A percentile compares a stretch with the other conserved stretches of the same genome.
Evolutionary conservation across 23 tunicate genomes (phyloP).

Genomic region (Trididemnum nubilum): DNA sequence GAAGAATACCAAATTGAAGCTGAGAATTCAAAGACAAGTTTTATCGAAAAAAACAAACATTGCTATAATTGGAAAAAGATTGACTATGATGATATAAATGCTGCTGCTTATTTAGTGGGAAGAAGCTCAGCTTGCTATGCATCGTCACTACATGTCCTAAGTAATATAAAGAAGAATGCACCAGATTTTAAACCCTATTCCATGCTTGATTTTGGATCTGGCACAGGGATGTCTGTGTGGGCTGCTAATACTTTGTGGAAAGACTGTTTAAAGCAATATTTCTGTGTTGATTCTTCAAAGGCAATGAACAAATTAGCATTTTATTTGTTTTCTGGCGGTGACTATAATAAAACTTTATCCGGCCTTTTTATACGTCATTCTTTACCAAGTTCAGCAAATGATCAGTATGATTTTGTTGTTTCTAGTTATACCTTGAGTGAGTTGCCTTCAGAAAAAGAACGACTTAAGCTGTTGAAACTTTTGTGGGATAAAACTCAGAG

Average conservation of each 20-base stretch:
- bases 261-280: conserved; percentile 57
- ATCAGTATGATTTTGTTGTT: conserved; percentile 65
- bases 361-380: conserved; percentile 63
- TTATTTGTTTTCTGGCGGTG: conserved; percentile 63
- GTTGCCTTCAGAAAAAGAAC: conserved; percentile 60
- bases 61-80: conserved; percentile 46
- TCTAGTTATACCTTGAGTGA: conserved; percentile 78
- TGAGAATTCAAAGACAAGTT: neutral
- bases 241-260: conserved; percentile 75
- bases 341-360: conserved; percentile 36
- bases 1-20: neutral
- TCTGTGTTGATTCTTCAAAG: conserved; percentile 81
- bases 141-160: conserved; percentile 51
- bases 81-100: conserved; percentile 59
- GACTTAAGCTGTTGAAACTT: conserved; percentile 62
- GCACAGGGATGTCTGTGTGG: conserved; percentile 82
- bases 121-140: conserved; percentile 74
- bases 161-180: conserved; percentile 47
- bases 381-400: conserved; percentile 69
- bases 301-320: conserved; percentile 67
- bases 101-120: conserved; percentile 64
- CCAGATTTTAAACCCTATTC: conserved; percentile 55
- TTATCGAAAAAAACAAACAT: neutral
- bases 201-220: conserved; percentile 87
- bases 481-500: conserved; percentile 79